Conservation (phyloP, 2,888 invertebrate species). For the Cloeon dipterum region DNA sequence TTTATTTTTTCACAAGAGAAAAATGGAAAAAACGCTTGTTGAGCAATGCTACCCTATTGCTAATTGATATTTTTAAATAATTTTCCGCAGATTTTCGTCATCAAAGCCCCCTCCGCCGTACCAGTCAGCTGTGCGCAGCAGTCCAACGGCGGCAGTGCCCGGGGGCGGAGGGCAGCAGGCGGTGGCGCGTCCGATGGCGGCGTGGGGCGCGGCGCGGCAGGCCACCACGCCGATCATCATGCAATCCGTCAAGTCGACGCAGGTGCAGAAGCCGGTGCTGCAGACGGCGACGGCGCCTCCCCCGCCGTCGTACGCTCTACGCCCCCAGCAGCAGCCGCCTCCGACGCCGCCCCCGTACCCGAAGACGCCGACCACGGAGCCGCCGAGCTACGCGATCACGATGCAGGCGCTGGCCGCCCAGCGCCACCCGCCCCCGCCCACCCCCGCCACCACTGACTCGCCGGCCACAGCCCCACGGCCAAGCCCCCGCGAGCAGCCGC, state of each 20-base stretch:
- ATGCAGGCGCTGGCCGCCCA: conserved; percentile 61
- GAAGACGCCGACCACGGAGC: conserved; percentile 49
- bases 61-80: no score
- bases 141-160: no score
- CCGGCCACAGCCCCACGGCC: conserved; percentile 21
- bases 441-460: conserved; percentile 13
- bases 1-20: no score
- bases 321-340: conserved; percentile 26
- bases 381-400: conserved; percentile 77
- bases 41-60: no score
- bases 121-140: conserved; percentile 62
- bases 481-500: conserved; percentile 42
- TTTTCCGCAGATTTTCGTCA: no score
- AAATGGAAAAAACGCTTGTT: no score
- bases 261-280: conserved; percentile 81
- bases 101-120: conserved; percentile 52
- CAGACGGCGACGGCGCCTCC: conserved; percentile 92
- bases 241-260: conserved; percentile 90
- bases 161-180: no score
- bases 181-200: conserved; percentile 14
- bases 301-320: conserved; percentile 66
- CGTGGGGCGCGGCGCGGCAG: conserved; percentile 10
- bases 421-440: conserved; percentile 15
- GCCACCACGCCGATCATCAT: conserved; percentile 93
- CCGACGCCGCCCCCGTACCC: conserved; percentile 16